Evolutionary conservation across 2,797 vertebrate genomes (phyloP), one percentile per base, ranked within the genome.

Genomic region (Ibycter americanus): DNA sequence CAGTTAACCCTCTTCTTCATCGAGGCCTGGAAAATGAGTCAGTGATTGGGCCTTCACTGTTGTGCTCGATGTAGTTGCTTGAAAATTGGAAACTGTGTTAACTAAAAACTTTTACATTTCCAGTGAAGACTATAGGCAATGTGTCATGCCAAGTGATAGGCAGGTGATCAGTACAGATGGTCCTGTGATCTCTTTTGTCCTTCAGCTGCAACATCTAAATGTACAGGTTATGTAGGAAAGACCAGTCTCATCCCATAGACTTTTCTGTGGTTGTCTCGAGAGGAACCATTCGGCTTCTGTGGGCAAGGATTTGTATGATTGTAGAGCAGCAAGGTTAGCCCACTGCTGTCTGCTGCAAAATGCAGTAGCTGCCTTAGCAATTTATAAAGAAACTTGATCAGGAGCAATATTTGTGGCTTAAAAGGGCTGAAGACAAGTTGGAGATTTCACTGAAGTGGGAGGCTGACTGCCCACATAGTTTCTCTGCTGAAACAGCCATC

Each of bases 291-390:
- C 6, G 6, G 26, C 56, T 78, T 56, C 25, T 58, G 26, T 22
- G 56, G 19, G 46, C 2, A 17, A 29, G 26, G 36, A 31, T 59
- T 61, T 89, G 8, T 32, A 6, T 49, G 72, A 12, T 2, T 83
- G 25, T 9, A 19, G 61, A 79, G 19, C 38, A 72, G 54, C 29
- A 34, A 46, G 51, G 44, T 46, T 20, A 80, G 49, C n/a, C 46
- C 34, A 27, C 15, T 0, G 0, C 65, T 74, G 15, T 66, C 55
- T 0, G 0, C 67, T 66, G 54, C 55, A 77, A 80, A 84, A 79
- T 16, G 32, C 59, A 61, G 71, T 70, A 95, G n/a, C 67, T 77
- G 36, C 73, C n/a, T 82, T 73, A 51, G 55, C 27, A 66, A 0
- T 49, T 56, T 67, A 14, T 42, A 44, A 73, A 73, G 58, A 52